phyloP scores from a whole-genome alignment of 2,888 invertebrate genomes.

The Apomyelois bistriatella region DNA sequence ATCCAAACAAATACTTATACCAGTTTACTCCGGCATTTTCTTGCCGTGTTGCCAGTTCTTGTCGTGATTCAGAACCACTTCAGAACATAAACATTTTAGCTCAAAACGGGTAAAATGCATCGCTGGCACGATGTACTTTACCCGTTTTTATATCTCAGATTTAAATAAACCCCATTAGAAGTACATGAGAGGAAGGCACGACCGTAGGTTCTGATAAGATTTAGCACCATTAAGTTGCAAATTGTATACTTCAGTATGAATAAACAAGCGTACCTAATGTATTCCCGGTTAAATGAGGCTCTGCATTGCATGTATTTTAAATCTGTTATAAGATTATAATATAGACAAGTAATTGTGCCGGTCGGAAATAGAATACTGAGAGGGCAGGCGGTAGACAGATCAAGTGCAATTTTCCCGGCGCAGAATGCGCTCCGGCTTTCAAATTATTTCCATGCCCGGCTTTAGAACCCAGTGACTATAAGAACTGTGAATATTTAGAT shows the following conservation, averaged over 20 bases:
- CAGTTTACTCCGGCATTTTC: neutral
- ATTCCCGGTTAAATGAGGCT: neutral
- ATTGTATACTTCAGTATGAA: slow-evolving; percentile 8
- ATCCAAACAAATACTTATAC: neutral
- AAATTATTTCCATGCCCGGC: slow-evolving; percentile 32
- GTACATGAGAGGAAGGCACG: slow-evolving; percentile 10
- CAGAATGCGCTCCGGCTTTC: slow-evolving; percentile 13
- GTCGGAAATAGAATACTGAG: slow-evolving; percentile 19
- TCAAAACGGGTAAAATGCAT: slow-evolving; percentile 3
- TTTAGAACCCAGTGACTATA: neutral
- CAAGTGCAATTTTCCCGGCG: slow-evolving; percentile 65
- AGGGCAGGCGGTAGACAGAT: slow-evolving; percentile 38
- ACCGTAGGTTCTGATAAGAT: slow-evolving; percentile 3
- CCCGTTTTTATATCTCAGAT: slow-evolving; percentile 5
- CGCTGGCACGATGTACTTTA: slow-evolving; percentile 4
- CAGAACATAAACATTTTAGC: slow-evolving; percentile 6
- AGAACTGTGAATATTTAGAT: neutral
- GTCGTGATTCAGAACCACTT: neutral
- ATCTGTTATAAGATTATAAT: neutral
- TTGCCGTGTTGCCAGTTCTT: slow-evolving; percentile 1
- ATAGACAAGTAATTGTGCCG: slow-evolving; percentile 11
- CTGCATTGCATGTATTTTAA: neutral
- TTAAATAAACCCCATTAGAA: slow-evolving; percentile 8
- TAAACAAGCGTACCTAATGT: slow-evolving; percentile 3
- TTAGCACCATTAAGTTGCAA: slow-evolving; percentile 9